Evolutionary conservation across 2,113 vertebrate genomes (phyloP).

Genomic region (Vireo altiloquus): DNA sequence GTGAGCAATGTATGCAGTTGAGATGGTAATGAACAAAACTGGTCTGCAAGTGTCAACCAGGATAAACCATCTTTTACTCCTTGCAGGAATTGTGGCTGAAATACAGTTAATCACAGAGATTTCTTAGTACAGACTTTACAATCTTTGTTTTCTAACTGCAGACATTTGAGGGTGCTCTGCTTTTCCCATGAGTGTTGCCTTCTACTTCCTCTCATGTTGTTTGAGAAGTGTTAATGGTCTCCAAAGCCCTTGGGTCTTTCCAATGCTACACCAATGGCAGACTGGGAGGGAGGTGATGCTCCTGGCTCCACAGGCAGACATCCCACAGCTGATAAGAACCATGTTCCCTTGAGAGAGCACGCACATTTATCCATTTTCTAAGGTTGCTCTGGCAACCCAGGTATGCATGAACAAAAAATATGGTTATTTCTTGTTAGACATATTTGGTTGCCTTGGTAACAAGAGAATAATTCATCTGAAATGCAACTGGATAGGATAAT

Average conservation of each 20-base stretch:
- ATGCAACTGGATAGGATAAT: conserved; percentile 17
- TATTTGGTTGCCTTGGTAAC: conserved; percentile 35
- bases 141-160: neutral
- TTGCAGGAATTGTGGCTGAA: neutral
- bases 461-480: conserved; percentile 33
- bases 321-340: neutral
- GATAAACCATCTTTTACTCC: neutral
- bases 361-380: neutral
- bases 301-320: neutral
- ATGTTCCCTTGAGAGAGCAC: neutral
- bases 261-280: neutral
- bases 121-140: neutral
- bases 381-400: conserved; percentile 11
- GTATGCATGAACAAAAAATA: neutral
- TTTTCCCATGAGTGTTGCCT: neutral
- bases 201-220: neutral
- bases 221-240: neutral
- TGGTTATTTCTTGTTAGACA: neutral
- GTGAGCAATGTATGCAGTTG: neutral
- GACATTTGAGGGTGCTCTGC: neutral
- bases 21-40: neutral
- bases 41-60: neutral
- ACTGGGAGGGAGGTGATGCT: neutral
- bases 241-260: neutral
- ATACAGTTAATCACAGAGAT: neutral